phyloP scores from a whole-genome alignment of 2,888 invertebrate genomes.

The Cyrtodaria siliqua region DNA sequence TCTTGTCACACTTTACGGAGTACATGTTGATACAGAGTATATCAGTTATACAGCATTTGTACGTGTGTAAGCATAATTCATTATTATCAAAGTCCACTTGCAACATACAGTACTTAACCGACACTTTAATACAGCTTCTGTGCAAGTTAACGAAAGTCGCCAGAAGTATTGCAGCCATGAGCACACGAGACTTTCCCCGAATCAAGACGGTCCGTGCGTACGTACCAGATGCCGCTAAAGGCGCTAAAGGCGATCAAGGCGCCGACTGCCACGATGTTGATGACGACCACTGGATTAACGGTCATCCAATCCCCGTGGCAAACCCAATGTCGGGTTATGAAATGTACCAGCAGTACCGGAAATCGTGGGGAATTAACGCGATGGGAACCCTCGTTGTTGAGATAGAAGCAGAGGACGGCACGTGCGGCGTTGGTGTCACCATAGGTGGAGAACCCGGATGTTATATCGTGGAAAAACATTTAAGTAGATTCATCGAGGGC shows the following conservation, averaged over 20 bases:
- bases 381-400: conserved; percentile 82
- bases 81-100: no score
- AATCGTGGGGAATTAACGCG: conserved; percentile 84
- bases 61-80: no score
- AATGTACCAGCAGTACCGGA: conserved; percentile 76
- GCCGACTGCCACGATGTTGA: conserved; percentile 83
- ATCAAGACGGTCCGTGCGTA: conserved; percentile 79
- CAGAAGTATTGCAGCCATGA: conserved; percentile 30
- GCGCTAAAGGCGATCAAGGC: conserved; percentile 78
- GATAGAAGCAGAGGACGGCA: conserved; percentile 82
- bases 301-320: conserved; percentile 79
- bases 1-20: no score
- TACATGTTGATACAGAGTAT: no score
- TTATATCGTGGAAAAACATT: conserved; percentile 82
- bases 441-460: conserved; percentile 83
- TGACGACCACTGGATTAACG: conserved; percentile 83
- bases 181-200: conserved; percentile 67
- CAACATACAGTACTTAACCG: no score
- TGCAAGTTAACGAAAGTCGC: no score
- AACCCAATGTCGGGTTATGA: conserved; percentile 81
- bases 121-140: no score
- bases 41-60: no score
- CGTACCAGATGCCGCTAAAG: conserved; percentile 54
- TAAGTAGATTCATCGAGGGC: conserved; percentile 83
- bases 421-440: conserved; percentile 81